phyloP scores from a whole-genome alignment of 2,113 vertebrate genomes.

The Strix uralensis region DNA sequence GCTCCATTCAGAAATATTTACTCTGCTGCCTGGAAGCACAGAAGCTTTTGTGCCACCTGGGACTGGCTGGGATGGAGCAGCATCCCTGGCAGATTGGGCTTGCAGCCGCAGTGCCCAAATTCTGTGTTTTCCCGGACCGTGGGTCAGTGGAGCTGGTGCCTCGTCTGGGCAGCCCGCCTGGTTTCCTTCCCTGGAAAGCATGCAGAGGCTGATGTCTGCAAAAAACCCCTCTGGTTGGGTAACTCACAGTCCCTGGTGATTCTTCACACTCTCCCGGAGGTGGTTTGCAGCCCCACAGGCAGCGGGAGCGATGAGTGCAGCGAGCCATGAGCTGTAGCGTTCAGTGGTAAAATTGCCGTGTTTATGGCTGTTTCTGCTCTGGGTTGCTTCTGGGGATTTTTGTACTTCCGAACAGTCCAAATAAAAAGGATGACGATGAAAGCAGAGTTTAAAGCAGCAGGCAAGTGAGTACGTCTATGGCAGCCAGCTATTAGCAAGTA shows the following conservation, averaged over 20 bases:
- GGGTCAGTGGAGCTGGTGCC: neutral
- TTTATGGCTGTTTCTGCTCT: neutral
- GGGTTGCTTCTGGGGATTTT: constrained; percentile 18
- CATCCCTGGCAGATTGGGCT: neutral
- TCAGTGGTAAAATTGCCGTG: neutral
- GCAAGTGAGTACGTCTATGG: neutral
- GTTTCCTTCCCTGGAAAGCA: neutral
- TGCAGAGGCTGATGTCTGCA: neutral
- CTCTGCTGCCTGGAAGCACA: neutral
- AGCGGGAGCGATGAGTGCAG: rapidly evolving
- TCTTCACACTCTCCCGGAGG: neutral
- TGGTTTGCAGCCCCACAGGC: neutral
- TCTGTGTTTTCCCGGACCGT: neutral
- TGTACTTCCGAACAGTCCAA: neutral
- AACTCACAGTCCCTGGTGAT: neutral
- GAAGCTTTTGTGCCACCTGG: neutral
- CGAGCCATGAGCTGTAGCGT: neutral
- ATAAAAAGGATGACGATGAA: neutral
- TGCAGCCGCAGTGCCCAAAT: rapidly evolving
- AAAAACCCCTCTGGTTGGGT: neutral
- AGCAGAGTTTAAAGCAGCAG: neutral
- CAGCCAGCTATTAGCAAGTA: constrained; percentile 9
- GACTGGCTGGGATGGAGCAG: neutral
- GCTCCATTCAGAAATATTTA: neutral
- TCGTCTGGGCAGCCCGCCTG: neutral